Base-by-base conservation (phyloP, 2,888 invertebrate species). In the Xylophagus ater region DNA sequence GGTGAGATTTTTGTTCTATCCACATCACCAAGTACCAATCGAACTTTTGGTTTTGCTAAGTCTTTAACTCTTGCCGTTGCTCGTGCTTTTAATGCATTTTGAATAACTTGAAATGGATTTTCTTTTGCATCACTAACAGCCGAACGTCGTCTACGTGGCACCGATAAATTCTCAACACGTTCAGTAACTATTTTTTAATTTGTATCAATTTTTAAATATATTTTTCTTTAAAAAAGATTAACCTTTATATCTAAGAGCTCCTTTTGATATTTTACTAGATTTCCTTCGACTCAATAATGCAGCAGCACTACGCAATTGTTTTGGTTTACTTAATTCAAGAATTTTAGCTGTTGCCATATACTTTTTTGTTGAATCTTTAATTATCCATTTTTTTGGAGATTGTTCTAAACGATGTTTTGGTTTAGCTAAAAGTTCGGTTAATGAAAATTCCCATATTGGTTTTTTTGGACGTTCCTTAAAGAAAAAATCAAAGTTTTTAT, bases 61-160 rank as follows among this genome's bases (percentile, higher is more conserved):
- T 69, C 65, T 18, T 58, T 49, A 25, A 67, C 65, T 42, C 71
- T 63, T 2, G 58, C 47, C 2, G 67, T 56, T 6, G 67, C 49
- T 44, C 65, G 65, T 40, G 67, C 69, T 45, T 67, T 71, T n/a
- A 71, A 53, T 0, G 71, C 72, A 40, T 60, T 64, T 9, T 62
- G 62, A 1, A 65, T 58, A 14, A 72, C 65, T 3, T 55, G 53
- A 46, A 66, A 72, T 0, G 71, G 66, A 57, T 71, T 66, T 25
- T 65, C 67, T 46, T 66, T 69, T 4, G 65, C 47, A 37, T 70
- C 70, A 7, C 55, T 56, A 9, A 63, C 57, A 2, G 53, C 57
- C 33, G 57, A 55, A n/a, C 58, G 58, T 24, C n/a, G n/a, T n/a
- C n/a, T n/a, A n/a, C n/a, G n/a, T n/a, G n/a, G n/a, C n/a, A n/a